A percentile compares a stretch with the other conserved stretches of the same genome.
These are phyloP conservation scores for Oligia strigilis DNA, from an alignment of 2,888 invertebrate species.

Conservation along the genomic window DNA sequence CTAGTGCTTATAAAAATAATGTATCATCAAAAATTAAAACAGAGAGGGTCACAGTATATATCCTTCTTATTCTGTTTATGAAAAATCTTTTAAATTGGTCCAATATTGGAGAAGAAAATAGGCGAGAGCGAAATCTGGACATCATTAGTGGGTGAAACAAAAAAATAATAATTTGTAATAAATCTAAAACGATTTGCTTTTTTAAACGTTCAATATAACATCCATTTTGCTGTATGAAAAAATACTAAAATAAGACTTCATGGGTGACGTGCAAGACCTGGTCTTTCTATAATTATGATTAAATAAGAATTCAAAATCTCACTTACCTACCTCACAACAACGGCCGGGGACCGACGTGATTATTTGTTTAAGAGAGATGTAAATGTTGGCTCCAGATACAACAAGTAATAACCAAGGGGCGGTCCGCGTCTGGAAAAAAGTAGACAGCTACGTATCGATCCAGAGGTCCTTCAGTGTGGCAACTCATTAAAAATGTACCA, in stretches of 20 bases:
- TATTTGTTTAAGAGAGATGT: not conserved
- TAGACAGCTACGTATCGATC: conserved; percentile 6
- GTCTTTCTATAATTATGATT: not conserved
- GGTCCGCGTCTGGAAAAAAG: not conserved
- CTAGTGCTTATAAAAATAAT: too few relatives aligned
- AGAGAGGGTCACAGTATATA: too few relatives aligned
- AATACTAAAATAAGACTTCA: not conserved
- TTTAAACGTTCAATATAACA: not conserved
- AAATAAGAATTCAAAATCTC: not conserved
- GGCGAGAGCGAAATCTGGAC: too few relatives aligned
- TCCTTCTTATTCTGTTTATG: too few relatives aligned
- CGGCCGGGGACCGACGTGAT: not conserved
- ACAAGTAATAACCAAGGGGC: not conserved
- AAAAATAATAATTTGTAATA: not conserved
- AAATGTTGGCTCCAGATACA: not conserved
- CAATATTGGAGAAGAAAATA: too few relatives aligned
- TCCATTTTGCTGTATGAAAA: not conserved
- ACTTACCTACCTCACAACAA: conserved; percentile 3
- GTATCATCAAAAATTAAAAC: too few relatives aligned
- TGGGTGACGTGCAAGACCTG: not conserved
- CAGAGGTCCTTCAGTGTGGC: conserved; percentile 3
- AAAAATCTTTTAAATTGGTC: too few relatives aligned
- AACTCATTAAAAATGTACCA: not conserved
- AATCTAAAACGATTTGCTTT: not conserved
- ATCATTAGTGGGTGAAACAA: not conserved